These are phyloP conservation scores for Aricia agestis DNA, from an alignment of 1,140 invertebrate species.

Conservation along the genomic window DNA sequence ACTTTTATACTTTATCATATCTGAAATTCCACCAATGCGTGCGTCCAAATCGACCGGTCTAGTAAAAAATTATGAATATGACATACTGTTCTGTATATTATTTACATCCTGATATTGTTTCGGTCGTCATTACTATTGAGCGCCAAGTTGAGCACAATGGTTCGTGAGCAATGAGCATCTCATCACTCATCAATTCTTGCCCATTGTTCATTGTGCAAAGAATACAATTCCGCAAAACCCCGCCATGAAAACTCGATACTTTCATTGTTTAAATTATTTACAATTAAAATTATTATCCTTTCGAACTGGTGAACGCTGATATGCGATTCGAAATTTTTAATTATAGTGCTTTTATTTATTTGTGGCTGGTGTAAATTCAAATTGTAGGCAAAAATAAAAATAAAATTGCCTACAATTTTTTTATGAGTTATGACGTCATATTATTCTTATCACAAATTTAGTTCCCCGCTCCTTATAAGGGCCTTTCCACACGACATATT, in stretches of 20 bases:
- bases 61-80: too few species aligned
- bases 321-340: neutral
- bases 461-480: too few species aligned
- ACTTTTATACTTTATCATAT: too few species aligned
- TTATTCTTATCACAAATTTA: too few species aligned
- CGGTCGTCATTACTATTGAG: neutral
- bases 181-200: constrained; percentile 38
- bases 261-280: constrained; percentile 19
- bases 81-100: too few species aligned
- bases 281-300: neutral
- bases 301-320: neutral
- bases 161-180: constrained; percentile 33
- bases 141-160: constrained; percentile 30
- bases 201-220: constrained; percentile 63
- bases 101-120: neutral
- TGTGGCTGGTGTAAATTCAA: neutral
- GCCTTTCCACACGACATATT: too few species aligned
- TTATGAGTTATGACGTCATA: too few species aligned
- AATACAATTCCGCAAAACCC: constrained; percentile 47
- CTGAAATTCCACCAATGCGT: too few species aligned
- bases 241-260: constrained; percentile 20
- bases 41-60: too few species aligned
- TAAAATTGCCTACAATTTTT: too few species aligned
- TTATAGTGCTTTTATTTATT: neutral
- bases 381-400: too few species aligned